Base-by-base conservation (phyloP, 2,797 vertebrate species). In the Peromyscus attwateri region DNA sequence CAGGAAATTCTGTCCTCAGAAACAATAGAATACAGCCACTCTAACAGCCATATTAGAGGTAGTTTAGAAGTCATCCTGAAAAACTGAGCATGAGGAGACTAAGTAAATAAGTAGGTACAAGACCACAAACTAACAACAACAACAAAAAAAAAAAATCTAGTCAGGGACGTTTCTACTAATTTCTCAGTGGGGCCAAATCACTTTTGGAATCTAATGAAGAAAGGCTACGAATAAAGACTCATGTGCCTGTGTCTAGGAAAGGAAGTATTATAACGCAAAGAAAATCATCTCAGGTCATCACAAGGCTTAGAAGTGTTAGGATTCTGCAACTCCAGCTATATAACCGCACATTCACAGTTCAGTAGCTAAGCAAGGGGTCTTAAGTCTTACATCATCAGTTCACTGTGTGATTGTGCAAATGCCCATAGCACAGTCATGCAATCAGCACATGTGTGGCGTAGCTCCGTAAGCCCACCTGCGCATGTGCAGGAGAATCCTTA, bases 1-100 rank as follows among this genome's bases (percentile, higher is more conserved):
- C 16, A 57, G n/a, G n/a, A 90, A 90, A 96, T 68, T 85, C n/a
- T 70, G 27, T 94, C 40, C 43, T 91, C 55, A 81, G 68, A 90
- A 68, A 88, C 89, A 27, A 91, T 19, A 95, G 66, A 94, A 87
- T 43, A 11, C n/a, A 85, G 37, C 40, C 34, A 81, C 25, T 83
- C 43, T 77, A 92, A 34, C 34, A 17, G 11, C 31, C 27, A 5
- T 43, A 76, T 37, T 60, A 77, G 7, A 17, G 21, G 70, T 70
- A 91, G 60, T 70, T 88, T 71, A 92, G n/a, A 68, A 90, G 0
- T 23, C n/a, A 84, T 27, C 13, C n/a, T 95, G 40, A 66, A 95
- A 89, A 94, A 57, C n/a, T 89, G 31, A 92, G 55, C 43, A 52
- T 43, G 19, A 7, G 46, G 52, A 95, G 29, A 89, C 62, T 49